Percentiles rank a stretch among this genome's conserved stretches.
Conservation (phyloP, 2,888 invertebrate species). For the Tigriopus californicus region DNA sequence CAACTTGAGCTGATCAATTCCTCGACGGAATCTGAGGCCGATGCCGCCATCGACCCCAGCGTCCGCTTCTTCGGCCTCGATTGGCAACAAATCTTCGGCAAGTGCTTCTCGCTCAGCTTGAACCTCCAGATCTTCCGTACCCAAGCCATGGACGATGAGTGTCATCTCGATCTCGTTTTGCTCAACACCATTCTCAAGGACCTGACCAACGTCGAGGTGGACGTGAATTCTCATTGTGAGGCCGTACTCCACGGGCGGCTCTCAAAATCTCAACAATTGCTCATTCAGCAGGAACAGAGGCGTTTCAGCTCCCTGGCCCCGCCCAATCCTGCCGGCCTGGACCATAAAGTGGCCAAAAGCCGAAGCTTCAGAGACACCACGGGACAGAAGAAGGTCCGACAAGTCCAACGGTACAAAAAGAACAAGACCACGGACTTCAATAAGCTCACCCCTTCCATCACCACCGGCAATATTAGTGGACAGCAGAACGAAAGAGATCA, state of each 20-base stretch:
- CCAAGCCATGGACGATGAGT: neutral
- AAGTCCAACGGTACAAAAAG: neutral
- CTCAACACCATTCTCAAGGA: slow-evolving; percentile 7
- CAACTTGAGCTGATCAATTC: neutral
- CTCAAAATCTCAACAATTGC: neutral
- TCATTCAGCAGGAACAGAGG: slow-evolving; percentile 7
- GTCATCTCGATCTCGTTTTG: neutral
- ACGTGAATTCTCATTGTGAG: slow-evolving; percentile 1
- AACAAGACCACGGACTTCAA: slow-evolving; percentile 7
- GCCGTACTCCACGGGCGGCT: slow-evolving; percentile 5
- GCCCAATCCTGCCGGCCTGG: neutral
- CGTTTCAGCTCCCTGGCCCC: neutral
- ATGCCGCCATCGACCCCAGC: slow-evolving; percentile 1
- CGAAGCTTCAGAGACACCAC: slow-evolving; percentile 7
- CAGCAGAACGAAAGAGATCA: neutral
- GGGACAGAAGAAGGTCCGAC: neutral
- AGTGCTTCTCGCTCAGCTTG: slow-evolving; percentile 4
- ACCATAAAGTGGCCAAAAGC: neutral
- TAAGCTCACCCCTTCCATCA: neutral
- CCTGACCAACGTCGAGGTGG: neutral
- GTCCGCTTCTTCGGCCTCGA: slow-evolving; percentile 13
- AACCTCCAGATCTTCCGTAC: neutral
- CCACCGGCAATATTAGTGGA: neutral
- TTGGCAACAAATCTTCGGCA: slow-evolving; percentile 5
- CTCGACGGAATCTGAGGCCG: neutral